Evolutionary conservation across 1,140 invertebrate genomes (phyloP).

Genomic region (Drosophila sulfurigaster): DNA sequence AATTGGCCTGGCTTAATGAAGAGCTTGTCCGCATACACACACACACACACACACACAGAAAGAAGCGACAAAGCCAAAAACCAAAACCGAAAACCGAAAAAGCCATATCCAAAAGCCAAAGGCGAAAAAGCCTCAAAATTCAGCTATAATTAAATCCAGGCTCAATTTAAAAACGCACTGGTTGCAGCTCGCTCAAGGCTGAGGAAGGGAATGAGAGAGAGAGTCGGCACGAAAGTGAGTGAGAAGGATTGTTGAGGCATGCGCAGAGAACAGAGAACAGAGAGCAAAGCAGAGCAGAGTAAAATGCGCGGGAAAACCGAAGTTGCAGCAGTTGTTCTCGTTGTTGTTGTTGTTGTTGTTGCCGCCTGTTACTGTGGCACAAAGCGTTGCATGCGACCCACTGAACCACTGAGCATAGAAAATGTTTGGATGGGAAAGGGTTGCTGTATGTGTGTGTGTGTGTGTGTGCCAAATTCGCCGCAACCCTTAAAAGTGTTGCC

Average conservation of each 20-base stretch:
- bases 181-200: background rate
- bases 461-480: conserved; percentile 63
- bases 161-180: conserved; percentile 32
- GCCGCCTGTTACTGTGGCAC: conserved; percentile 8
- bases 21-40: conserved; percentile 1
- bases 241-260: conserved; percentile 13
- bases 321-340: conserved; percentile 32
- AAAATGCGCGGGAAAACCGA: conserved; percentile 77
- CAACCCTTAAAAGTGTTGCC: conserved; percentile 82
- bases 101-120: conserved; percentile 1
- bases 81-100: background rate
- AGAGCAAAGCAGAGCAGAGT: conserved; percentile 53
- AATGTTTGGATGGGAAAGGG: conserved; percentile 2
- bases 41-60: too few relatives aligned
- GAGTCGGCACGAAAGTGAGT: background rate
- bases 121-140: conserved; percentile 24
- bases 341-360: conserved; percentile 3
- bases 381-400: conserved; percentile 71
- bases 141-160: conserved; percentile 45
- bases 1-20: conserved; percentile 65
- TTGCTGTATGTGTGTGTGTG: conserved; percentile 13
- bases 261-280: conserved; percentile 56
- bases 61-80: background rate
- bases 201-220: background rate
- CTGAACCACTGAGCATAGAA: conserved; percentile 70